phyloP scores from a whole-genome alignment of 2,797 vertebrate genomes.

The Brachyrhaphis roseni region DNA sequence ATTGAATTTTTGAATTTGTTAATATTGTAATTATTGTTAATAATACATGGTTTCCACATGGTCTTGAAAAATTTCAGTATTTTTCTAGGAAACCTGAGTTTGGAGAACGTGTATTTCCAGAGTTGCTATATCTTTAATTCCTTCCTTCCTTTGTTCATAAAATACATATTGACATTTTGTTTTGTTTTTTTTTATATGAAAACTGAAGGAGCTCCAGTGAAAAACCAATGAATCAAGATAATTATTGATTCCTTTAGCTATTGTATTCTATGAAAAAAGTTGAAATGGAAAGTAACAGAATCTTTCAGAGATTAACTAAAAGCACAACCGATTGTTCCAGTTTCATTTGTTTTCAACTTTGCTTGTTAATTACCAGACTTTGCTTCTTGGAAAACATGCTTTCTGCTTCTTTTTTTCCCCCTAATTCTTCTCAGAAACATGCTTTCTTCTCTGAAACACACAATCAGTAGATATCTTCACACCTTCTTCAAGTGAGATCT shows the following conservation, averaged over 20 bases:
- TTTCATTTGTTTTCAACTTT: neutral
- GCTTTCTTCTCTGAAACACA: neutral
- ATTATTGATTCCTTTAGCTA: neutral
- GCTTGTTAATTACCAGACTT: neutral
- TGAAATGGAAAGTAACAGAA: neutral
- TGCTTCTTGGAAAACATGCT: neutral
- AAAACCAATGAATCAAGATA: neutral
- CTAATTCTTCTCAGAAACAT: conserved; percentile 30
- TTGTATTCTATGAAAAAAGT: neutral
- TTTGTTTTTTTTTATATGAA: neutral
- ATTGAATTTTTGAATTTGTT: neutral
- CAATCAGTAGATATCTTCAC: conserved; percentile 27
- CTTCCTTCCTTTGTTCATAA: neutral
- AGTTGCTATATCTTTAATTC: neutral
- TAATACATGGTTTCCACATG: neutral
- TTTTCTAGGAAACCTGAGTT: too few species aligned
- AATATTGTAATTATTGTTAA: too few species aligned
- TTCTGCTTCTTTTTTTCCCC: conserved; percentile 41
- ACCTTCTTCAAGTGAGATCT: conserved; percentile 34
- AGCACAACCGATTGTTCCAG: neutral
- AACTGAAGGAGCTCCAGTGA: neutral
- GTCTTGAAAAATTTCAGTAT: neutral
- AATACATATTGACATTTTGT: neutral
- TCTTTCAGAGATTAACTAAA: neutral
- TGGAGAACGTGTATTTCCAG: neutral